Percentiles rank a stretch among this genome's conserved stretches.
phyloP scores from a whole-genome alignment of 2,113 vertebrate species.

The Tupaia tana region DNA sequence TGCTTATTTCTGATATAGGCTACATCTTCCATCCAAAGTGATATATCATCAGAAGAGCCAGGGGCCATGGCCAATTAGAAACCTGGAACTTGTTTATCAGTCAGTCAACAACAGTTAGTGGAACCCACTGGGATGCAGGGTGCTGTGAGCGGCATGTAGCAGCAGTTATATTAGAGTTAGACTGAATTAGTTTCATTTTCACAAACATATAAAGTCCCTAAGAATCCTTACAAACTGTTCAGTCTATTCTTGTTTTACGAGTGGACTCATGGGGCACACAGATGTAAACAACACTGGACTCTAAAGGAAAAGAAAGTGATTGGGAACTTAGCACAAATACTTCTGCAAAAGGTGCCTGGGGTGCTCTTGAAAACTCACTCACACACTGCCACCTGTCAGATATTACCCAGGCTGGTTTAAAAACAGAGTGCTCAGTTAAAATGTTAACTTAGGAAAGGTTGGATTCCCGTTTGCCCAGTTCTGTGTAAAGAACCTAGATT shows the following conservation, averaged over 20 bases:
- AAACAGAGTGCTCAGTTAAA: neutral
- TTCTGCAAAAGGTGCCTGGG: conserved; percentile 12
- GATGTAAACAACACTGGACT: conserved; percentile 61
- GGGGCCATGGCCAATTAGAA: conserved; percentile 31
- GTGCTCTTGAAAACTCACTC: conserved; percentile 32
- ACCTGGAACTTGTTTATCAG: conserved; percentile 46
- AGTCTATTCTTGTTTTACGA: conserved; percentile 66
- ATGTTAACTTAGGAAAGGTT: neutral
- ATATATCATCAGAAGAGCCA: neutral
- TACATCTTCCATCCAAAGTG: neutral
- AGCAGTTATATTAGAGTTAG: conserved; percentile 50
- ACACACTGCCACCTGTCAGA: conserved; percentile 24
- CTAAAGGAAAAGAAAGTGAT: conserved; percentile 50
- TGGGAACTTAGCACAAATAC: conserved; percentile 64
- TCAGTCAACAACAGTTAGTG: conserved; percentile 19
- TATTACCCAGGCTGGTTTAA: conserved; percentile 42
- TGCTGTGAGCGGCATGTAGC: neutral
- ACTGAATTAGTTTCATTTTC: conserved; percentile 66
- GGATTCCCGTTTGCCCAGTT: neutral
- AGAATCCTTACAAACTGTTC: conserved; percentile 57
- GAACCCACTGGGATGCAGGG: neutral
- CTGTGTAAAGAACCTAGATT: neutral
- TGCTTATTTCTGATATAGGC: conserved; percentile 12
- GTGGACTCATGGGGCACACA: conserved; percentile 58
- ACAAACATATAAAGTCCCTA: conserved; percentile 52